Percentiles rank a stretch among this genome's conserved stretches.
These are phyloP conservation scores for Drosophila pseudotakahashii DNA, from an alignment of 2,888 invertebrate genomes.

Conservation along the genomic window DNA sequence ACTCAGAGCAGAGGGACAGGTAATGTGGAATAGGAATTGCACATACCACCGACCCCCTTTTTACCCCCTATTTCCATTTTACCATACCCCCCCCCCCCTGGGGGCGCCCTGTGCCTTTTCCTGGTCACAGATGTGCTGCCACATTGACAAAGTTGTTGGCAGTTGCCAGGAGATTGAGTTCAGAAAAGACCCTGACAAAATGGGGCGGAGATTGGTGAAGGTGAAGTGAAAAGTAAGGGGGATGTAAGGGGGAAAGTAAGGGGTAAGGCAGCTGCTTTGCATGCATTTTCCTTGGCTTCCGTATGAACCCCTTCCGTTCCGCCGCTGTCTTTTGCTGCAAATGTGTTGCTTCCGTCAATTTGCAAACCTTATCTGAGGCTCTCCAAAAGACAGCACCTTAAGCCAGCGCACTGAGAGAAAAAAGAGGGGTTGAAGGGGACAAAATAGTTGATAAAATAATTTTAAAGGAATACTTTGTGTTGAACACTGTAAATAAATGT, in stretches of 20 bases:
- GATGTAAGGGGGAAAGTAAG: neutral
- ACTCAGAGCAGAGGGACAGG: conserved; percentile 13
- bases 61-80: neutral
- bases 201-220: conserved; percentile 1
- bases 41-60: neutral
- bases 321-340: conserved; percentile 37
- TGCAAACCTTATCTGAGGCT: conserved; percentile 57
- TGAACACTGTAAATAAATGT: no score
- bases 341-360: conserved; percentile 73
- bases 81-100: neutral
- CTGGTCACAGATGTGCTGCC: conserved; percentile 53
- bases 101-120: conserved; percentile 10
- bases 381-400: conserved; percentile 27
- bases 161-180: conserved; percentile 47
- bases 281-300: conserved; percentile 40
- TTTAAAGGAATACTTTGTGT: no score
- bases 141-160: conserved; percentile 70
- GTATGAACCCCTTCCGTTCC: neutral
- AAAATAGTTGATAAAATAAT: no score
- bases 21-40: conserved; percentile 6
- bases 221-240: neutral
- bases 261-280: conserved; percentile 40
- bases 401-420: conserved; percentile 14
- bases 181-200: conserved; percentile 14
- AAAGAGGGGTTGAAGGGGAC: no score